A percentile compares a stretch with the other conserved stretches of the same genome.
Conservation (phyloP, 2,113 vertebrate genomes). For the Paracanthobrama guichenoti region DNA sequence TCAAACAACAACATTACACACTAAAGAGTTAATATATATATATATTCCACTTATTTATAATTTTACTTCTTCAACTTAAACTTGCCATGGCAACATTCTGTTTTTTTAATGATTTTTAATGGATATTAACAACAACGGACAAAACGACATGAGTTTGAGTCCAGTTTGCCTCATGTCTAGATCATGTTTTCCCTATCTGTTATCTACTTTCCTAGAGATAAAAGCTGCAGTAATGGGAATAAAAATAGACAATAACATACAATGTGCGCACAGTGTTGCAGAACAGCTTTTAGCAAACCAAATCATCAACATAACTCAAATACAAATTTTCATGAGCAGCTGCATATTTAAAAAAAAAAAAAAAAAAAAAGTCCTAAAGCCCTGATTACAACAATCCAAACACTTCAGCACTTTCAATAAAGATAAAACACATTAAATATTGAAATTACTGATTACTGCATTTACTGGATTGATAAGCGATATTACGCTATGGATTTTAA, state of each 20-base stretch:
- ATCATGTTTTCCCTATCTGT: neutral
- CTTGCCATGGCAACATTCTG: no score
- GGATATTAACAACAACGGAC: no score
- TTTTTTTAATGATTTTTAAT: no score
- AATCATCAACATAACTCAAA: slow-evolving; percentile 7
- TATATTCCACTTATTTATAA: no score
- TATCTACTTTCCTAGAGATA: neutral
- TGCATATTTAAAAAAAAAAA: neutral
- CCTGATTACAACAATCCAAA: slow-evolving; percentile 4
- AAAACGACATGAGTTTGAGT: neutral
- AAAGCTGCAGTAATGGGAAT: neutral
- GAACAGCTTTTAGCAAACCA: neutral
- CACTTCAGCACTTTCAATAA: neutral
- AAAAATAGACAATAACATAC: neutral
- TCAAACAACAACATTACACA: no score
- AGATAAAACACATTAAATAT: slow-evolving; percentile 1
- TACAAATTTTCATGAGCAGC: neutral
- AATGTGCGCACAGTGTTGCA: neutral
- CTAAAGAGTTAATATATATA: no score
- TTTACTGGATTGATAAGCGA: neutral
- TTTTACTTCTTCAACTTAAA: no score
- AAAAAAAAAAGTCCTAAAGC: slow-evolving; percentile 6
- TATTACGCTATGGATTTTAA: neutral
- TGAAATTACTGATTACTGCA: neutral
- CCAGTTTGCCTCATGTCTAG: neutral